These are phyloP conservation scores for Zonotrichia albicollis DNA, from an alignment of 2,797 vertebrate species.

Conservation along the genomic window DNA sequence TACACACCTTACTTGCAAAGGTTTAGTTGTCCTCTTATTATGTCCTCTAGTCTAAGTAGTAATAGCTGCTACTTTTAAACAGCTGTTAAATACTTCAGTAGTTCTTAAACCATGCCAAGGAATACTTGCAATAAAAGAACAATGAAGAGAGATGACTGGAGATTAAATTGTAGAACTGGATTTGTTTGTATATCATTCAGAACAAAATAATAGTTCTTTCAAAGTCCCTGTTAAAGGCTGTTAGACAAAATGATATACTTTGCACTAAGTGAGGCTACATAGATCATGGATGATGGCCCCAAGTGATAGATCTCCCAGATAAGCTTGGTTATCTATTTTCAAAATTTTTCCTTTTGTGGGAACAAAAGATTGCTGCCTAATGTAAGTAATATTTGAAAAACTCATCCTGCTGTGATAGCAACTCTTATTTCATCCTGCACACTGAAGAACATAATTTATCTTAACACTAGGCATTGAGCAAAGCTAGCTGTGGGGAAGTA, in stretches of 20 bases:
- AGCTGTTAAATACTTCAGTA: conserved; percentile 60
- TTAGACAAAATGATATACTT: conserved; percentile 26
- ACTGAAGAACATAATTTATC: conserved; percentile 28
- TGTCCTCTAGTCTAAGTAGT: conserved; percentile 28
- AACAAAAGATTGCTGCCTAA: not conserved
- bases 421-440: conserved; percentile 29
- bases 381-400: not conserved
- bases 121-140: conserved; percentile 73
- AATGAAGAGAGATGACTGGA: conserved; percentile 68
- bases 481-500: conserved; percentile 4
- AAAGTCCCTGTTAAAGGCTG: not conserved
- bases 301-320: not conserved
- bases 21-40: not conserved
- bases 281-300: not conserved
- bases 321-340: not conserved
- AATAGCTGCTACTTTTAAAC: conserved; percentile 35
- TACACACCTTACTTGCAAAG: not conserved
- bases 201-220: conserved; percentile 52
- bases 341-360: not conserved
- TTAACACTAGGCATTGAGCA: conserved; percentile 8
- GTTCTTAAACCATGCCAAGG: conserved; percentile 66
- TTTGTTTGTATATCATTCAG: conserved; percentile 58
- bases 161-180: conserved; percentile 64
- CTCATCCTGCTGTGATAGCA: not conserved
- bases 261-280: not conserved